Conservation (phyloP, 2,888 invertebrate species). For the Quadroppia sp. region DNA sequence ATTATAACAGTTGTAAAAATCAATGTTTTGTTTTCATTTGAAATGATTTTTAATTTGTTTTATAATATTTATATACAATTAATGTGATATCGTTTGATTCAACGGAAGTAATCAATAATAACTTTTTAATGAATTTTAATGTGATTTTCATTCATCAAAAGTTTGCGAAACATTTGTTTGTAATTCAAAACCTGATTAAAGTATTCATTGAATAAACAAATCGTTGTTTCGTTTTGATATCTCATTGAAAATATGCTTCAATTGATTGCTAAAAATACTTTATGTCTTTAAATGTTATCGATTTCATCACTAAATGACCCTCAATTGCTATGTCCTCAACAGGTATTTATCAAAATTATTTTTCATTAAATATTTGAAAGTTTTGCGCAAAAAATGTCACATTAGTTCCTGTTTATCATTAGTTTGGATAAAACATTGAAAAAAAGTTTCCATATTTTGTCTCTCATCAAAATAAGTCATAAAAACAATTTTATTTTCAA, state of each 20-base stretch:
- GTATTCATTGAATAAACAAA: background rate
- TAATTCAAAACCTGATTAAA: background rate
- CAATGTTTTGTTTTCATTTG: background rate
- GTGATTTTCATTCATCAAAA: too few relatives aligned
- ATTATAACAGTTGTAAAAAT: too few relatives aligned
- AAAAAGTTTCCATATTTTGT: background rate
- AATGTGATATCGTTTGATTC: background rate
- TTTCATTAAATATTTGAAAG: too few relatives aligned
- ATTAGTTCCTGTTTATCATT: background rate
- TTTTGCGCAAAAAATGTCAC: too few relatives aligned
- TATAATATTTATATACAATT: background rate
- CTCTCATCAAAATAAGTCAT: too few relatives aligned
- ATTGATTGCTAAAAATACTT: background rate
- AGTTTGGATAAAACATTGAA: background rate
- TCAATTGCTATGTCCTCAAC: slow-evolving; percentile 10
- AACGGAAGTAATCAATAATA: too few relatives aligned
- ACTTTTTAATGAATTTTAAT: too few relatives aligned
- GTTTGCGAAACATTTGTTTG: background rate
- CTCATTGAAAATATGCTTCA: background rate
- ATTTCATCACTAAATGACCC: background rate
- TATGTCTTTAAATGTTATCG: background rate
- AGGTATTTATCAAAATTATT: background rate
- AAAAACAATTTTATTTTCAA: too few relatives aligned
- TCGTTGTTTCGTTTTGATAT: background rate
- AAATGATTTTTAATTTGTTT: background rate